Conservation (phyloP, 2,797 vertebrate species). For the Ctenopoma multispine region DNA sequence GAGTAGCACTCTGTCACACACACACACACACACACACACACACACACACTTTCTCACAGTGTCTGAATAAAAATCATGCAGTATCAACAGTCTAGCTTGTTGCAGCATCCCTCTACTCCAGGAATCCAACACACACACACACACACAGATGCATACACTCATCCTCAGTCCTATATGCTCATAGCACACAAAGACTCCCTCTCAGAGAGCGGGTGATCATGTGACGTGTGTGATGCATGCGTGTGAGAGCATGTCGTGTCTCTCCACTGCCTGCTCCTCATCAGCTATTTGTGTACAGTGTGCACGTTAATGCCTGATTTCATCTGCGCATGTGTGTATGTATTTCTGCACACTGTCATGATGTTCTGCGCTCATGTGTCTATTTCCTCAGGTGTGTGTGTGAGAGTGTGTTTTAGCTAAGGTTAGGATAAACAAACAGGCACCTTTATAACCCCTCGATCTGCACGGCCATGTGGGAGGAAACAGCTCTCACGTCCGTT, state of each 20-base stretch:
- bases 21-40: constrained; percentile 12
- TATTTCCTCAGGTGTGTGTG: neutral
- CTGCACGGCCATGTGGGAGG: constrained; percentile 74
- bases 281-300: constrained; percentile 16
- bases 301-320: neutral
- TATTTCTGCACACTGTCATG: neutral
- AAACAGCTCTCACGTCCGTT: constrained; percentile 84
- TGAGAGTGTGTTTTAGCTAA: constrained; percentile 2
- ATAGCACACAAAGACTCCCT: constrained; percentile 79
- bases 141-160: constrained; percentile 28
- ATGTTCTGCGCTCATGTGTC: neutral
- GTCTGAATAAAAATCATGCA: constrained; percentile 57
- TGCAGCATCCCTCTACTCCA: constrained; percentile 48
- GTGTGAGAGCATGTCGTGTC: constrained; percentile 67
- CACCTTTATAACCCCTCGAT: constrained; percentile 81
- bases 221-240: constrained; percentile 71
- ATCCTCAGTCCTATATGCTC: constrained; percentile 60
- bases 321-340: neutral
- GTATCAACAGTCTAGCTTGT: constrained; percentile 65
- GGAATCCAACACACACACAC: constrained; percentile 50
- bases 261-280: constrained; percentile 35
- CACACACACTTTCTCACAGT: constrained; percentile 25
- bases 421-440: constrained; percentile 84
- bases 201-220: constrained; percentile 73
- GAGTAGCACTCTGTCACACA: constrained; percentile 50